Conservation (phyloP, 2,797 vertebrate genomes). For the Diplodus sargus region DNA sequence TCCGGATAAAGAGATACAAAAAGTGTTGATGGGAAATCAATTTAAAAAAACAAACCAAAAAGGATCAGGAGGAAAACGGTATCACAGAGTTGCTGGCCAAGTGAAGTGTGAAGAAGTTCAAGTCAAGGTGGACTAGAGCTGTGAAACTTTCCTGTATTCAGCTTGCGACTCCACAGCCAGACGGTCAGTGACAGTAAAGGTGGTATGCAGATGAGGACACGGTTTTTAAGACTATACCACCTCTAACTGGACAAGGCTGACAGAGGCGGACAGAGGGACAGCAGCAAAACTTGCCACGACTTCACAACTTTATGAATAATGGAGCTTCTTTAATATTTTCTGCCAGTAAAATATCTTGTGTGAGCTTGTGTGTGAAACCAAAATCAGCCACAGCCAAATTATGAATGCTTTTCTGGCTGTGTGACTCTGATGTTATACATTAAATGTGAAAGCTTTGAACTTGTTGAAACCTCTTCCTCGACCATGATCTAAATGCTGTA, state of each 20-base stretch:
- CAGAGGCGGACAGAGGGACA: neutral
- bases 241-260: neutral
- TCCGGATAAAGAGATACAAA: neutral
- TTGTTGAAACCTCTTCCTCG: neutral
- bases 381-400: constrained; percentile 29
- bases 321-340: neutral
- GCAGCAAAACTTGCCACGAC: neutral
- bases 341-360: neutral
- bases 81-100: constrained; percentile 21
- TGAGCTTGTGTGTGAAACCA: neutral
- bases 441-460: constrained; percentile 15
- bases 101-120: constrained; percentile 4
- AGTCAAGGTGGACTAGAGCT: neutral
- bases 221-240: constrained; percentile 15
- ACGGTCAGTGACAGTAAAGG: constrained; percentile 53
- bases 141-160: constrained; percentile 21
- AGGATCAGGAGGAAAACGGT: constrained; percentile 16
- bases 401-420: constrained; percentile 3
- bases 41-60: neutral
- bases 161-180: constrained; percentile 12
- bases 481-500: neutral
- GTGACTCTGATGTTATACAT: constrained; percentile 22
- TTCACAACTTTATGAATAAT: constrained; percentile 31
- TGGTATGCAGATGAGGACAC: constrained; percentile 58
- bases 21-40: neutral